Percentiles rank a stretch among this genome's conserved stretches.
These are phyloP conservation scores for Drosophila novamexicana DNA, from an alignment of 1,140 invertebrate genomes.

Conservation along the genomic window DNA sequence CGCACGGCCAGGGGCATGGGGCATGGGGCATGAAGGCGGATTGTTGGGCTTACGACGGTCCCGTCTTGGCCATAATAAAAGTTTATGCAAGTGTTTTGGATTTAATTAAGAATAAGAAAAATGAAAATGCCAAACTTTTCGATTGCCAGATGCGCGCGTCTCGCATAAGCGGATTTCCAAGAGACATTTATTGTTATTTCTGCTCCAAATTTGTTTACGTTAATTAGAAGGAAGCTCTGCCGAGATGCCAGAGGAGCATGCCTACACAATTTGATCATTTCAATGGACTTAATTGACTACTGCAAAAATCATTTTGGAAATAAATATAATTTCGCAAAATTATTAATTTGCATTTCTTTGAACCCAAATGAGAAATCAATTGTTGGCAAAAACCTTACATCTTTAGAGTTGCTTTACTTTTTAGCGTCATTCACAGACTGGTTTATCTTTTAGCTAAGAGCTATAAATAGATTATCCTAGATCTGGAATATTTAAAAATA, in stretches of 20 bases:
- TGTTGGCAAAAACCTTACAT: no score
- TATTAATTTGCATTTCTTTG: neutral
- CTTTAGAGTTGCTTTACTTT: no score
- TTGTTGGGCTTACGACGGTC: neutral
- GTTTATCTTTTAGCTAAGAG: no score
- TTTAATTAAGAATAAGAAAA: slow-evolving; percentile 82
- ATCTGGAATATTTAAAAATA: no score
- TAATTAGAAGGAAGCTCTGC: slow-evolving; percentile 56
- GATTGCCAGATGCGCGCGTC: slow-evolving; percentile 76
- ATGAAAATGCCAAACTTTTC: slow-evolving; percentile 71
- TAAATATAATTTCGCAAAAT: neutral
- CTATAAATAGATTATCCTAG: no score
- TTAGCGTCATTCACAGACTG: no score
- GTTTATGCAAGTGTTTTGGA: slow-evolving; percentile 74
- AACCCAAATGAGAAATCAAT: neutral
- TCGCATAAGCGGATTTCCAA: slow-evolving; percentile 72
- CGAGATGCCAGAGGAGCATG: slow-evolving; percentile 2
- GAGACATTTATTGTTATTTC: slow-evolving; percentile 78
- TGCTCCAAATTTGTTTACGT: slow-evolving; percentile 70
- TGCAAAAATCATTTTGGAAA: neutral
- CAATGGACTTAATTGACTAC: slow-evolving; percentile 7
- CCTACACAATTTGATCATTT: slow-evolving; percentile 1
- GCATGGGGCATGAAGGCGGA: neutral
- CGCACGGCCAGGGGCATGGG: neutral
- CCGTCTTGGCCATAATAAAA: slow-evolving; percentile 66